These are phyloP conservation scores for Triplophysa dalaica DNA, from an alignment of 2,113 vertebrate species.

Conservation along the genomic window DNA sequence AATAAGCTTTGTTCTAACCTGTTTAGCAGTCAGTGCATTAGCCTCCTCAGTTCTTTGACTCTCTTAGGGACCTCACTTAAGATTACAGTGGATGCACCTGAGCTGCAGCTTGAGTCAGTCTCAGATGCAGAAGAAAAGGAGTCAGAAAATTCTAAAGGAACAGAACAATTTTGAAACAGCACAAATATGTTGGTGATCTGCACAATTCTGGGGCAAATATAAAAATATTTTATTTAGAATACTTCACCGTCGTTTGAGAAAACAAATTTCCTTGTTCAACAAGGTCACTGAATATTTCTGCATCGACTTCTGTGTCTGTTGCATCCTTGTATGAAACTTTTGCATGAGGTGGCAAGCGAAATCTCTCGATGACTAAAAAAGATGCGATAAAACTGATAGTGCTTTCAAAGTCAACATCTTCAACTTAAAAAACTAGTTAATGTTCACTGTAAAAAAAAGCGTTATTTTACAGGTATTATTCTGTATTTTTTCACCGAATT, in stretches of 20 bases:
- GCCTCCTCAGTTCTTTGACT: slow-evolving; percentile 23
- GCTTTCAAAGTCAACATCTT: not conserved
- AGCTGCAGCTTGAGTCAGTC: slow-evolving; percentile 46
- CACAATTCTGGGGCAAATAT: not conserved
- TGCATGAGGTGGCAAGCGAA: slow-evolving; percentile 49
- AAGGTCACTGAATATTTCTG: slow-evolving; percentile 51
- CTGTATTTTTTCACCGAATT: no score
- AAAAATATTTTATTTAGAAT: not conserved
- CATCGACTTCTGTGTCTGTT: slow-evolving; percentile 46
- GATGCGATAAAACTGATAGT: not conserved
- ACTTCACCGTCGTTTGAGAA: slow-evolving; percentile 37
- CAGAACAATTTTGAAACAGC: not conserved
- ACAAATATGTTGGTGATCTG: no score
- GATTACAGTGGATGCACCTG: slow-evolving; percentile 45
- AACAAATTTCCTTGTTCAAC: slow-evolving; percentile 46
- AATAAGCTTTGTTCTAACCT: slow-evolving; percentile 19
- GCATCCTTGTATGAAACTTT: slow-evolving; percentile 46
- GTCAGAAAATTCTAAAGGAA: slow-evolving; percentile 11
- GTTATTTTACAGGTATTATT: no score
- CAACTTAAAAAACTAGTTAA: not conserved
- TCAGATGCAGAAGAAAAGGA: slow-evolving; percentile 32
- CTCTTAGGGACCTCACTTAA: slow-evolving; percentile 11
- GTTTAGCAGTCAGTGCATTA: slow-evolving; percentile 21
- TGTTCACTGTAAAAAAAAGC: no score
- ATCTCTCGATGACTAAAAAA: slow-evolving; percentile 47